These are phyloP conservation scores for Maniola hyperantus DNA, from an alignment of 2,888 invertebrate genomes.

Conservation along the genomic window DNA sequence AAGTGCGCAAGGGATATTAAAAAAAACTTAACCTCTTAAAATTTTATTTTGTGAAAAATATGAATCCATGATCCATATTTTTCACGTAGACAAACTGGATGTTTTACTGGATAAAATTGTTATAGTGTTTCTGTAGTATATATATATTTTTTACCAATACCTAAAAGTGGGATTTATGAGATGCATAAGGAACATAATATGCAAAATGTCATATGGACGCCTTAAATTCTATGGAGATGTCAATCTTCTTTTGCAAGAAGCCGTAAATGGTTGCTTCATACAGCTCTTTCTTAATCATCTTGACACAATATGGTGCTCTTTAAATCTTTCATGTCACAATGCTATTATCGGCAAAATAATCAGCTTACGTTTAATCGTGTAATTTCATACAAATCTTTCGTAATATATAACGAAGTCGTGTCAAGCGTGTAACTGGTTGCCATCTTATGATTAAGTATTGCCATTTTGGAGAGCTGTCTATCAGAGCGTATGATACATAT, in stretches of 20 bases:
- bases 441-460: conserved; percentile 57
- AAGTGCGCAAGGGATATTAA: too few species aligned
- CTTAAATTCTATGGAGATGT: conserved; percentile 3
- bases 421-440: conserved; percentile 53
- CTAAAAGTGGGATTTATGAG: background rate
- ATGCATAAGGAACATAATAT: background rate
- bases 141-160: too few species aligned
- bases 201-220: background rate
- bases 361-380: conserved; percentile 46
- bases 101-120: too few species aligned
- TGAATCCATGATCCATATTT: too few species aligned
- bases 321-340: conserved; percentile 31
- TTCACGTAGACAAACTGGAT: too few species aligned
- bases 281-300: conserved; percentile 26
- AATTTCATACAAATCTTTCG: conserved; percentile 49
- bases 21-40: too few species aligned
- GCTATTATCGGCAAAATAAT: conserved; percentile 43
- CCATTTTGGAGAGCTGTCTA: conserved; percentile 56
- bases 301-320: conserved; percentile 26
- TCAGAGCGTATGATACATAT: conserved; percentile 26
- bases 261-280: conserved; percentile 25
- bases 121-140: too few species aligned
- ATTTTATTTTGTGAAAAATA: too few species aligned
- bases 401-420: conserved; percentile 51
- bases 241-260: conserved; percentile 18